A percentile compares a stretch with the other conserved stretches of the same genome.
These are phyloP conservation scores for Nematopogon swammerdamellus DNA, from an alignment of 2,888 invertebrate species.

Conservation along the genomic window DNA sequence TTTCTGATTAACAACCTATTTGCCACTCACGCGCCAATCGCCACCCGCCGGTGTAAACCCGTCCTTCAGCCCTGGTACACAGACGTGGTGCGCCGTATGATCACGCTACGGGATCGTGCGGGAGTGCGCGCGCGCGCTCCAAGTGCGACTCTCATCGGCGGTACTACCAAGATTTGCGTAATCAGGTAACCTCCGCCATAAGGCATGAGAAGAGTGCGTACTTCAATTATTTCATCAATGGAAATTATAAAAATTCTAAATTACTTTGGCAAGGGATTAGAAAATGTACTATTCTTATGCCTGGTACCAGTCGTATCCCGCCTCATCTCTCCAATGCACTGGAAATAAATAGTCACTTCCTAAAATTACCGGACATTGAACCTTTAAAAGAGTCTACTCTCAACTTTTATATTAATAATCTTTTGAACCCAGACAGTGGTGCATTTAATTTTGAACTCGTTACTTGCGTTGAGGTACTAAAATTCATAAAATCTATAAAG, in stretches of 20 bases:
- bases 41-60: background rate
- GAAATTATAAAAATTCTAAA: slow-evolving; percentile 7
- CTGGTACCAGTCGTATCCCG: background rate
- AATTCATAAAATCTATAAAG: slow-evolving; percentile 8
- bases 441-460: background rate
- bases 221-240: slow-evolving; percentile 9
- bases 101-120: background rate
- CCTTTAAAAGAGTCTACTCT: background rate
- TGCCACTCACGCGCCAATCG: background rate
- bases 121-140: background rate
- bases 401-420: background rate
- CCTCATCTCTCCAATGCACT: background rate
- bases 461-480: slow-evolving; percentile 2
- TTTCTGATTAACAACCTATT: background rate
- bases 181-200: slow-evolving; percentile 7
- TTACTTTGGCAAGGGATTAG: slow-evolving; percentile 6
- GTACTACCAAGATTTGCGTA: slow-evolving; percentile 7
- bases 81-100: background rate
- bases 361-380: background rate
- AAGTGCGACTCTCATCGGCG: background rate
- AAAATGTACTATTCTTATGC: background rate
- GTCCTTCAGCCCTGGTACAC: background rate
- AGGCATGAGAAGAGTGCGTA: slow-evolving; percentile 11
- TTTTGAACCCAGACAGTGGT: background rate
- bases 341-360: slow-evolving; percentile 4